Evolutionary conservation across 2,797 vertebrate species (phyloP), one percentile per base, ranked within the genome.

Genomic region (Spea hammondii): DNA sequence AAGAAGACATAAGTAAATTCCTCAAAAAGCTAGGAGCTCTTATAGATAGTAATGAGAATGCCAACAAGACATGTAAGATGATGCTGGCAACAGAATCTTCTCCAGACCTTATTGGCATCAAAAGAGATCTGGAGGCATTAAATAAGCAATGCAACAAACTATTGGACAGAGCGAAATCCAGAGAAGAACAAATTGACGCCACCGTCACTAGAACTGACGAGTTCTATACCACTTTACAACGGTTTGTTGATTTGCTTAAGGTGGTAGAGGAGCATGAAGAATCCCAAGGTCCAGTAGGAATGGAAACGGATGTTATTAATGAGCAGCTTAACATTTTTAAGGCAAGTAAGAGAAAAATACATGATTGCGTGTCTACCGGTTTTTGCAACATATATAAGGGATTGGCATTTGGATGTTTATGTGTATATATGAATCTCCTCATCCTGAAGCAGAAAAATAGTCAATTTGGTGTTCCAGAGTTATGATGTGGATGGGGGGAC

Each of bases 131-230:
- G 85, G 96, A 98, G 65, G 91, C 97, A 78, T 88, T 99, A 84
- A 97, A 91, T 83, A 99, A 99, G 80, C 97, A 98, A 76, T 97
- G 97, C 81, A 94, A 95, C 45, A 99, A 99, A 86, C 90, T 99
- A 65, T 83, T 95, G 78, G 98, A 99, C 88, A 87, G 98, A 84
- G 96, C 96, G 44, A 95, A 89, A 77, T 84, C 91, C 74, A 91
- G 97, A 82, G 92, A 94, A 79, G 90, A 93, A 78, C 93, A 94
- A 84, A 95, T 98, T 11, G 89, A 93, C 54, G 83, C 84, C 51
- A 94, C 92, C 1, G 84, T 95, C 14, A 84, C 84, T 70, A 92
- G 92, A 59, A 90, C 97, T 14, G 91, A 95, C 73, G 95, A 96
- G 76, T 93, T 98, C 80, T 94, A 95, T 49, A 84, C 44, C 57